Evolutionary conservation across 2,888 invertebrate species (phyloP), one percentile per base, ranked within the genome.

Genomic region (Gastrophysa polygoni): DNA sequence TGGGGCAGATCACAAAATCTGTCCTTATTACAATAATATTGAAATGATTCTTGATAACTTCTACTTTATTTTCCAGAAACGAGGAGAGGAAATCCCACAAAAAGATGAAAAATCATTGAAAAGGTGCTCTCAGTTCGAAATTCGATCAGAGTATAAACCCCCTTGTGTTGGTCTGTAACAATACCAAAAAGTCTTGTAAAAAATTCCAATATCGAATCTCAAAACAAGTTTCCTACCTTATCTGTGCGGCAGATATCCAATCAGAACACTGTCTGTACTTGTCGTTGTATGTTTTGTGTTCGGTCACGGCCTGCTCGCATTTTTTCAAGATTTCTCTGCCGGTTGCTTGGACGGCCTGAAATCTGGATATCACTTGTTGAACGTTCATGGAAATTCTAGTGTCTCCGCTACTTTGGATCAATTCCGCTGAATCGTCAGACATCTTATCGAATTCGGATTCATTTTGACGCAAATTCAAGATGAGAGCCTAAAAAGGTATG

Each of bases 291-390:
- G 86, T 84, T 64, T 88, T 87, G 71, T 96, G 95, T 75, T 95
- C 94, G 57, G 86, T 85, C 0, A 93, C 89, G 5, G 94, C 91
- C 83, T 95, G 93, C 74, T 95, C 95, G 75, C 95, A 95, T 82
- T 95, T 96, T 80, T 95, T 95, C 0, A 95, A 88, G 28, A 96
- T 88, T 81, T 96, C 95, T 82, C 92, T 93, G 1, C 93, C 90
- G 0, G 95, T 95, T 0, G 90, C 88, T 80, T 95, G 93, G 50
- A 95, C 90, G 0, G 95, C 91, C 79, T 95, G 94, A 83, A 95
- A 95, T 61, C 95, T 85, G 4, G 95, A 94, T 1, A 92, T 91
- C 64, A 95, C 90, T 80, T 95, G 95, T 77, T 96, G 95, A 28
- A 95, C 88, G 77, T 91, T 94, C 67, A 93, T 92, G 1, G 94